Percentiles rank a stretch among this genome's conserved stretches.
phyloP scores from a whole-genome alignment of 2,797 vertebrate species.

The Eulemur coronatus region DNA sequence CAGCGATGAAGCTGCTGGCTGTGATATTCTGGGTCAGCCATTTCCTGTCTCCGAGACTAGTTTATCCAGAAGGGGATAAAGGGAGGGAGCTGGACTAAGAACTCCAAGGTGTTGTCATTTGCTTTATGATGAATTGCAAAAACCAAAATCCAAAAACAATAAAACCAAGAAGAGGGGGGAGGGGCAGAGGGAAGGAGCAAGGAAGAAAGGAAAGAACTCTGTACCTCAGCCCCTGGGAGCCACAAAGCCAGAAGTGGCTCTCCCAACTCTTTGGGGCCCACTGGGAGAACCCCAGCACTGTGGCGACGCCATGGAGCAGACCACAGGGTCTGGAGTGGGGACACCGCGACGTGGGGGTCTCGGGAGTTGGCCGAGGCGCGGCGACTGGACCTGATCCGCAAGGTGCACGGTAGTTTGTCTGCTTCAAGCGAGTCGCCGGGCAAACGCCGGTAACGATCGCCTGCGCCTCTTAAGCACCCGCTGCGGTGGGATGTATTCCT shows the following conservation, averaged over 20 bases:
- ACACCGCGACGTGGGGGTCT: rapidly evolving
- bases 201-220: background rate
- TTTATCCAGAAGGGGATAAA: background rate
- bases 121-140: conserved; percentile 32
- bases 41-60: background rate
- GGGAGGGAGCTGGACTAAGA: background rate
- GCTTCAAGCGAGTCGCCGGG: background rate
- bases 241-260: background rate
- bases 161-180: background rate
- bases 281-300: background rate
- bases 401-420: background rate
- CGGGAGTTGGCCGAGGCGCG: background rate
- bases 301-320: background rate
- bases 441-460: background rate
- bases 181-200: rapidly evolving
- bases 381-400: background rate
- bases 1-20: background rate
- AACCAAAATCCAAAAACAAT: background rate
- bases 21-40: background rate
- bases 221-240: background rate
- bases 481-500: background rate
- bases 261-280: background rate
- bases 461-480: background rate
- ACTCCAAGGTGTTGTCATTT: background rate
- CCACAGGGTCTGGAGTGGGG: background rate